Conservation (phyloP, 2,113 vertebrate species). For the Bos javanicus region DNA sequence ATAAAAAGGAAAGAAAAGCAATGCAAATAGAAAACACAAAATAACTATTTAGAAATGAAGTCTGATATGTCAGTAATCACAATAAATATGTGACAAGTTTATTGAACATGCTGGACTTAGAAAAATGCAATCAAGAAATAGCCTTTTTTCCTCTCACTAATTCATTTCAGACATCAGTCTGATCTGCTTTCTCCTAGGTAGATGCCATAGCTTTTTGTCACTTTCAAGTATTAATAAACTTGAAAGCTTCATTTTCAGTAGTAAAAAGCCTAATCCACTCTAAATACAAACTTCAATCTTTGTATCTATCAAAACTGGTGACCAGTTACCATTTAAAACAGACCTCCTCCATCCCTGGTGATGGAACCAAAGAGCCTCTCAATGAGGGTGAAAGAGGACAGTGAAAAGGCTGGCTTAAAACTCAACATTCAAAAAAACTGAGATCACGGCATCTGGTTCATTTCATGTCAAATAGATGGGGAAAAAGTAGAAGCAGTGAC, state of each 20-base stretch:
- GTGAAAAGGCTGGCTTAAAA: background rate
- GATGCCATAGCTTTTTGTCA: background rate
- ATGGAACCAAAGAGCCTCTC: background rate
- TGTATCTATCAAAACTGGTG: background rate
- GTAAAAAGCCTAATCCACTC: background rate
- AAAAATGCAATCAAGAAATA: background rate
- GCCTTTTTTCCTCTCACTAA: background rate
- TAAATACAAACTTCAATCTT: background rate
- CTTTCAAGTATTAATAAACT: background rate
- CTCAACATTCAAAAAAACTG: background rate
- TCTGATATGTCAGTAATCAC: background rate
- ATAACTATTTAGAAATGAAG: background rate
- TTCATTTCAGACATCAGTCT: background rate
- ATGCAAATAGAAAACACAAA: constrained; percentile 6
- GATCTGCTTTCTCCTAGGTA: background rate
- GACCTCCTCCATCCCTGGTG: background rate
- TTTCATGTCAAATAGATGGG: background rate
- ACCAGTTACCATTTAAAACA: background rate
- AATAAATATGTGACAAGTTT: background rate
- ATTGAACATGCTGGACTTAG: background rate
- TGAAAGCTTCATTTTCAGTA: background rate
- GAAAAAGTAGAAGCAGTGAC: background rate
- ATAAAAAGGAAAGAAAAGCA: background rate
- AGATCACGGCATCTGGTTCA: background rate
- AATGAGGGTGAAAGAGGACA: background rate